Conservation (phyloP, 2,888 invertebrate genomes). For the Pinctada fucata region DNA sequence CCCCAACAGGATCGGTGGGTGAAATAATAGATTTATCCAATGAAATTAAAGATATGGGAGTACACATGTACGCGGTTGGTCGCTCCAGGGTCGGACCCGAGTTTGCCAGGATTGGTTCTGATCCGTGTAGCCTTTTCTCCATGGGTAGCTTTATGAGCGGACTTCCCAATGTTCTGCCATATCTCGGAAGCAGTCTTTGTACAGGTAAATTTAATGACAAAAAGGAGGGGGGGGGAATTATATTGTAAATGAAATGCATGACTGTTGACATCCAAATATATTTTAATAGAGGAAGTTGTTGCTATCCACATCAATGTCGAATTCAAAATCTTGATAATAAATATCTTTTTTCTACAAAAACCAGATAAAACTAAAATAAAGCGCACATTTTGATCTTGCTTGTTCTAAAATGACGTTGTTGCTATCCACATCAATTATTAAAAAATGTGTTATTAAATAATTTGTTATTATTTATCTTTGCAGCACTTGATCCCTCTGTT, state of each 20-base stretch:
- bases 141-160: slow-evolving; percentile 57
- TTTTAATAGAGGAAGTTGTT: neutral
- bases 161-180: slow-evolving; percentile 52
- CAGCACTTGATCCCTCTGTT: slow-evolving; percentile 48
- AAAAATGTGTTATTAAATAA: too few relatives aligned
- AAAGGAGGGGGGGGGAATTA: neutral
- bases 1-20: slow-evolving; percentile 32
- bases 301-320: neutral
- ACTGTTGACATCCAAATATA: neutral
- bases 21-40: slow-evolving; percentile 40
- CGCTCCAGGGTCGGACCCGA: slow-evolving; percentile 48
- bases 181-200: slow-evolving; percentile 57
- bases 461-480: slow-evolving; percentile 3
- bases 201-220: slow-evolving; percentile 38
- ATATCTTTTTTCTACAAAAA: neutral
- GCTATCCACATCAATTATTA: too few relatives aligned
- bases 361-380: too few relatives aligned
- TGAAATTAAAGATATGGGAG: slow-evolving; percentile 43
- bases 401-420: neutral
- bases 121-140: slow-evolving; percentile 53
- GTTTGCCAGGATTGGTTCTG: slow-evolving; percentile 51
- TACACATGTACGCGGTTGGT: slow-evolving; percentile 53
- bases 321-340: neutral
- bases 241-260: neutral
- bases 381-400: too few relatives aligned